Evolutionary conservation across 2,113 vertebrate species (phyloP), one percentile per base, ranked within the genome.

Genomic region (Halichoeres trimaculatus): DNA sequence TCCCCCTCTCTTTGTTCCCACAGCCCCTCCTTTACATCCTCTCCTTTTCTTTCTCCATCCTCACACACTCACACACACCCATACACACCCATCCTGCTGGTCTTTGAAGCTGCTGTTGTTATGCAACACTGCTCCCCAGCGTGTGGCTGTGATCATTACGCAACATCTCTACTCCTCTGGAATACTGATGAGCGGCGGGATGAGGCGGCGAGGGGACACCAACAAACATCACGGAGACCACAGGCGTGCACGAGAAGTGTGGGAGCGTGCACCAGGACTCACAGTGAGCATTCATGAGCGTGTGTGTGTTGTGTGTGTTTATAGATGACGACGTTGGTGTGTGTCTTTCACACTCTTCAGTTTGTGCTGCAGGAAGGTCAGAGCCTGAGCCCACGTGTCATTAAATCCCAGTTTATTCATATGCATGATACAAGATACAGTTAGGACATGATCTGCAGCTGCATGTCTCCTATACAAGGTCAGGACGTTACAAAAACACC

Each of bases 101-200:
- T 78, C 76, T 90, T 80, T 85, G 76, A 88, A 78, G 75, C 85
- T 78, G 72, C 83, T 66, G 78, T 81, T 77, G 86, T 94, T 94
- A 93, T 26, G 74, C 90, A 94, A 93, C 83, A 48, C 54, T 68
- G 81, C 85, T 91, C 90, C 88, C 79, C 79, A 75, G 80, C 83
- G 89, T 84, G 90, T 80, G 51, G 80, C 85, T 89, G 86, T 88
- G 91, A 90, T 90, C 87, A 88, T 93, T 94, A 93, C 66, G 81
- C 74, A 94, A 94, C 86, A 83, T 84, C 85, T 75, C 76, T 62
- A 79, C 88, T 87, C 84, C 64, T 65, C 74, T 84, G 81, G 91
- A 93, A 94, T 93, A 93, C 85, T 87, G 87, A 94, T 90, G 88
- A 88, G 85, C 71, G 30, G 67, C 78, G 63, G 76, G 58, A 43